phyloP scores from a whole-genome alignment of 2,797 vertebrate genomes.

The Heterohyrax brucei region DNA sequence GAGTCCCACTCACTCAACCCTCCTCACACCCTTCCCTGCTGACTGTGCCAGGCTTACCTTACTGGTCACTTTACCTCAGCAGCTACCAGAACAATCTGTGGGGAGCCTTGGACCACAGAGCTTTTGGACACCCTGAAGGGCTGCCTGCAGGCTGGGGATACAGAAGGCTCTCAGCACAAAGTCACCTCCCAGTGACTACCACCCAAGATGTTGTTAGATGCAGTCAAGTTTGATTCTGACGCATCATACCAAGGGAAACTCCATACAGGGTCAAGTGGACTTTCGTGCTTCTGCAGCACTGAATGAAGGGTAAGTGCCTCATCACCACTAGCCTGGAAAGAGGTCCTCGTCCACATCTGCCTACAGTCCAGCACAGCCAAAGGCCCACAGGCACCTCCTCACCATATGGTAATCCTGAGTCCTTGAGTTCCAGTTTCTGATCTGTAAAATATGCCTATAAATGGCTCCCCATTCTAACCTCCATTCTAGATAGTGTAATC shows the following conservation, averaged over 20 bases:
- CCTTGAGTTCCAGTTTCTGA: neutral
- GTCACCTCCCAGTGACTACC: neutral
- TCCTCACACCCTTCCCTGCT: accelerated
- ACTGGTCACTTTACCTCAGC: neutral
- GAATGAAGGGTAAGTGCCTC: neutral
- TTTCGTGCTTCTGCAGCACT: neutral
- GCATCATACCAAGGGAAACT: neutral
- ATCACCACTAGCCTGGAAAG: neutral
- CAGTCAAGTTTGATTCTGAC: neutral
- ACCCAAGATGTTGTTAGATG: neutral
- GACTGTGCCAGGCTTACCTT: neutral
- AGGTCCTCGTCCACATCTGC: neutral
- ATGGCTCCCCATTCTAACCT: neutral
- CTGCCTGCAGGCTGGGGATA: neutral
- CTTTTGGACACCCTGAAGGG: no score
- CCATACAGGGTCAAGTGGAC: neutral
- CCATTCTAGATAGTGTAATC: neutral
- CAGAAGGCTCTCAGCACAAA: neutral
- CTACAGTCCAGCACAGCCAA: neutral
- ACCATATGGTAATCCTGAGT: neutral
- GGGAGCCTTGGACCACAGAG: neutral
- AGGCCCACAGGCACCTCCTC: neutral
- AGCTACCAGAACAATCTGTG: neutral
- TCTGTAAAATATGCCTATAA: neutral
- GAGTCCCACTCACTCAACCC: neutral